These are phyloP conservation scores for Sabatieria punctata DNA, from an alignment of 2,888 invertebrate species.

Conservation along the genomic window DNA sequence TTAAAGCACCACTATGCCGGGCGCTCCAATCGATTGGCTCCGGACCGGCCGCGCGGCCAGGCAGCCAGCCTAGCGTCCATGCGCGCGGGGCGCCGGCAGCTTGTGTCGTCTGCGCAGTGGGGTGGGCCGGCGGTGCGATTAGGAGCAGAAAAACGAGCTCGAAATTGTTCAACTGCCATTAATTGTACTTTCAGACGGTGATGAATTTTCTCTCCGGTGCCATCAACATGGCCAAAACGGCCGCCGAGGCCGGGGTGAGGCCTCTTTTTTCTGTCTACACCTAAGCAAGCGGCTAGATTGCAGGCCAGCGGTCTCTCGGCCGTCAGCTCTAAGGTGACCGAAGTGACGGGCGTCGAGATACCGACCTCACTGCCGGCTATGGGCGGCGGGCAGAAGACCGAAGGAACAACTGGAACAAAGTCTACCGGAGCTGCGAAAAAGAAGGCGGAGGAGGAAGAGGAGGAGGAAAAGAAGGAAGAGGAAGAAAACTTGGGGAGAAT, in stretches of 20 bases:
- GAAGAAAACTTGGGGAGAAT: slow-evolving; percentile 57
- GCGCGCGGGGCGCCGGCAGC: too few relatives aligned
- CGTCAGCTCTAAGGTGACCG: background rate
- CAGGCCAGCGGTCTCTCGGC: background rate
- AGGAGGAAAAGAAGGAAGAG: slow-evolving; percentile 29
- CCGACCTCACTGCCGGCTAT: background rate
- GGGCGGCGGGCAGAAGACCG: background rate
- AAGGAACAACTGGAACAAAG: background rate
- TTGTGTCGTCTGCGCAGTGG: too few relatives aligned
- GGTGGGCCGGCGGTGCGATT: too few relatives aligned
- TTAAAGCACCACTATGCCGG: too few relatives aligned
- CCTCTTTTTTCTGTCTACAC: background rate
- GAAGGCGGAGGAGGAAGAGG: slow-evolving; percentile 32
- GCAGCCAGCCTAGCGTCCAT: too few relatives aligned
- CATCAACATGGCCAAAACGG: background rate
- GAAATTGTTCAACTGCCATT: too few relatives aligned
- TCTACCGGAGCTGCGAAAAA: slow-evolving; percentile 41
- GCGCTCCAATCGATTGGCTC: too few relatives aligned
- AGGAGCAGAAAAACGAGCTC: too few relatives aligned
- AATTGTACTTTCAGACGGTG: too few relatives aligned
- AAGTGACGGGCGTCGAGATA: background rate
- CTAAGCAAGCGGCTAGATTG: too few relatives aligned
- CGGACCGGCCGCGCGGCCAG: too few relatives aligned
- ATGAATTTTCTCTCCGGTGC: background rate
- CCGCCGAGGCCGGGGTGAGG: background rate